Evolutionary conservation across 2,113 vertebrate genomes (phyloP), one percentile per base, ranked within the genome.

Genomic region (Poeciliopsis turrubarensis): DNA sequence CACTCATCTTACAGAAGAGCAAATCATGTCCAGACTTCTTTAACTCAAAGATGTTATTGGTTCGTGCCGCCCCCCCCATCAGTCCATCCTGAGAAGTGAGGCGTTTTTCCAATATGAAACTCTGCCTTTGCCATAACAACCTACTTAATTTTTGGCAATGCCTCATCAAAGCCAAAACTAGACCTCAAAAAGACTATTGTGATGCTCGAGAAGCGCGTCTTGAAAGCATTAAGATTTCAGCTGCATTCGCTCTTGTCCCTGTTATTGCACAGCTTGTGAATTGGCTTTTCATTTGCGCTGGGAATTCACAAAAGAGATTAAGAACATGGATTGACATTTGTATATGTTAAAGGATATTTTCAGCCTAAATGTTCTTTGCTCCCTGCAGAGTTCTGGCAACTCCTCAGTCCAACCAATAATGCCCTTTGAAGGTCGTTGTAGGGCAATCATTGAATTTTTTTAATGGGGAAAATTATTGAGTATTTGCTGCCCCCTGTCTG

Each of bases 401-500:
- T 84, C 77, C 81, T 71, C 63, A 72, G 73, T 72, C 76, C 62
- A 29, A 81, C 70, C 60, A 51, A 44, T 78, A 39, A 81, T 82
- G 12, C 72, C 78, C 69, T 75, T 75, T 71, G 77, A 67, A 82
- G 82, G 77, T 65, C 71, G 71, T 79, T 73, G 70, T 60, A 37
- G 30, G 60, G 65, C 65, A 73, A 60, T 83, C 82, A 88, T 65
- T 47, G 63, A 91, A 89, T 88, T 77, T 83, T 84, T 85, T 88
- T 84, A 81, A 68, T 19, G 11, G 41, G 68, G 69, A 6, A 30
- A 51, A 79, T 86, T 60, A 32, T 54, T 68, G 72, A 72, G 81
- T 73, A 73, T 87, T 60, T 88, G 62, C 73, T 74, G 83, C 87
- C 90, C 81, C 86, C 92, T 93, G 77, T 87, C 87, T 76, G 73